Conservation (phyloP, 1,140 invertebrate species). For the Arctopsyche grandis region DNA sequence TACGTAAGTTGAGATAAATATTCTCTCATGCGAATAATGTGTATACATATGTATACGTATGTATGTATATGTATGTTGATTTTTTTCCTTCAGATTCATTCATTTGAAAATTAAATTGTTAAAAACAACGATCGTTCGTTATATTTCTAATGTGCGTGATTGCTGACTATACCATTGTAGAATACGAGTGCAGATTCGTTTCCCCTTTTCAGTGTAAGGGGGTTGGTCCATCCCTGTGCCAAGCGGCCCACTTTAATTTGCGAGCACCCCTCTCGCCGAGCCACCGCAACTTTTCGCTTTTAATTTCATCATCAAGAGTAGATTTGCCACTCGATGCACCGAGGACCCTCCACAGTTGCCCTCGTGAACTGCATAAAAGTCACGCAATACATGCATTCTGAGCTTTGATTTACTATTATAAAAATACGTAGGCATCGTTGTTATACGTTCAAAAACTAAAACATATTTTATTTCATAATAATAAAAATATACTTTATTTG, state of each 20-base stretch:
- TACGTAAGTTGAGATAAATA: no score
- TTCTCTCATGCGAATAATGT: no score
- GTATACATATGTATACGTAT: no score
- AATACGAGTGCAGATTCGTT: not conserved
- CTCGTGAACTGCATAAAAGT: constrained; percentile 36
- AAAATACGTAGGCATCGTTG: no score
- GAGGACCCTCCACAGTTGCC: constrained; percentile 39
- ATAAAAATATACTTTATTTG: not conserved
- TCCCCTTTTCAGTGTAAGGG: constrained; percentile 4
- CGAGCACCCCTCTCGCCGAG: constrained; percentile 34
- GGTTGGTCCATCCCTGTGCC: constrained; percentile 11
- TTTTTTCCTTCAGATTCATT: no score
- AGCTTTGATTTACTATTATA: constrained; percentile 32
- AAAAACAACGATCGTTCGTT: no score
- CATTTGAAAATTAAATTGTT: no score
- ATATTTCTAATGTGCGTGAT: not conserved
- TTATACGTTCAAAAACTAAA: no score
- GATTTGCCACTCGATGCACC: constrained; percentile 45
- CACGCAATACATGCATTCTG: constrained; percentile 34
- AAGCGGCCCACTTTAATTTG: constrained; percentile 52
- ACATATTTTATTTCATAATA: no score
- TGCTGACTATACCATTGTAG: not conserved
- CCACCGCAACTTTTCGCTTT: constrained; percentile 53
- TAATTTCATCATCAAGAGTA: constrained; percentile 54
- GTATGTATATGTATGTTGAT: no score